A percentile compares a stretch with the other conserved stretches of the same genome.
phyloP scores from a whole-genome alignment of 2,113 vertebrate species.

The Pseudopipra pipra region DNA sequence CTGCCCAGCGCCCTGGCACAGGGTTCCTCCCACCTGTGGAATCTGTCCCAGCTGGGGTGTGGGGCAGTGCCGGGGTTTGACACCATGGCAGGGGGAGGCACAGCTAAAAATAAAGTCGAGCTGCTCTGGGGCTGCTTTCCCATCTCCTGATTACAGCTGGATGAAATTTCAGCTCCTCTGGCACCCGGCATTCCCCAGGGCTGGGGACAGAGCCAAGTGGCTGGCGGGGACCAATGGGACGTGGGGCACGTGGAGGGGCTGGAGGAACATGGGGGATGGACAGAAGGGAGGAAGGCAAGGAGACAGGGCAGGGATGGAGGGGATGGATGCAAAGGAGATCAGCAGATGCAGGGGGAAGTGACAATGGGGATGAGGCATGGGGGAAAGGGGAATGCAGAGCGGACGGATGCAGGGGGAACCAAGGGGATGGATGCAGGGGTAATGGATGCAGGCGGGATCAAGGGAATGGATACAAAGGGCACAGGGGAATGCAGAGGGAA shows the following conservation, averaged over 20 bases:
- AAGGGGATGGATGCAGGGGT: not conserved
- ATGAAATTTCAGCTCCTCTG: conserved; percentile 60
- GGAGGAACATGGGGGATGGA: not conserved
- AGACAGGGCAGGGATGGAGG: not conserved
- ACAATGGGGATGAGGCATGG: not conserved
- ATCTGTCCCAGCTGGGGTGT: fast-evolving
- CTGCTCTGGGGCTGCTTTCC: not conserved
- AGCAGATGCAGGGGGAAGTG: not conserved
- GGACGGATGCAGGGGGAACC: too few species aligned
- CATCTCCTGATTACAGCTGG: conserved; percentile 36
- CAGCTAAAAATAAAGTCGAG: conserved; percentile 50
- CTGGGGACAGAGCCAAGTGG: conserved; percentile 28
- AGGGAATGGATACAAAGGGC: not conserved
- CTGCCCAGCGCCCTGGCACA: not conserved
- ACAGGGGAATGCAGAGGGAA: not conserved
- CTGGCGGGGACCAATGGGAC: not conserved
- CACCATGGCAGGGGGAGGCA: fast-evolving
- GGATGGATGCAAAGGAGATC: not conserved
- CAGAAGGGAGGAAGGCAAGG: not conserved
- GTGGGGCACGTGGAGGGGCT: not conserved
- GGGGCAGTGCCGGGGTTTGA: not conserved
- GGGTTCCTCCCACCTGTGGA: not conserved
- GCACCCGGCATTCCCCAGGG: not conserved
- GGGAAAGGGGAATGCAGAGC: not conserved
- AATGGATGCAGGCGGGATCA: not conserved